Conservation (phyloP, 2,113 vertebrate species). For the Brachypteracias leptosomus region DNA sequence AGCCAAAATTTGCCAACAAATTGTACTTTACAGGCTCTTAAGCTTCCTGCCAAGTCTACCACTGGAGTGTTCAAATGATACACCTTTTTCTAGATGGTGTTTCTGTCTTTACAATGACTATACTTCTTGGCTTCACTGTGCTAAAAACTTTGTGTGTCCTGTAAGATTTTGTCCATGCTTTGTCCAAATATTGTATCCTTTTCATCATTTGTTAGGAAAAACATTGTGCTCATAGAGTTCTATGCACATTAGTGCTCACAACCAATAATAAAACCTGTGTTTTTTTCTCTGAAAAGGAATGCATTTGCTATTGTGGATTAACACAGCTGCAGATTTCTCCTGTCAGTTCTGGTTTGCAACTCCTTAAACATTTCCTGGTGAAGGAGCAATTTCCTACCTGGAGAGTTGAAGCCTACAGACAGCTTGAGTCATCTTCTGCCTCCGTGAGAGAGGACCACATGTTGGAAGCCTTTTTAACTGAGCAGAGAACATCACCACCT, state of each 20-base stretch:
- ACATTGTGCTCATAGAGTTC: accelerated
- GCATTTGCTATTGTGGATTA: neutral
- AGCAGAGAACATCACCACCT: neutral
- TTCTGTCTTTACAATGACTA: neutral
- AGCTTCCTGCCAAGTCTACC: neutral
- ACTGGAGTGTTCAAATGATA: neutral
- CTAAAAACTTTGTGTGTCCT: neutral
- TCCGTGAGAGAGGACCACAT: accelerated
- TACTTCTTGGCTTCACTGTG: accelerated
- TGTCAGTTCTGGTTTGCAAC: neutral
- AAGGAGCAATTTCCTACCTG: neutral
- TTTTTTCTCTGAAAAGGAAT: neutral
- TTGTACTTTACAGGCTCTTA: neutral
- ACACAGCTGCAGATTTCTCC: neutral
- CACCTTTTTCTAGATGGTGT: neutral
- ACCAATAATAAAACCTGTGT: accelerated
- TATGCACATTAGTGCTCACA: accelerated
- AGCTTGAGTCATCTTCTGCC: neutral
- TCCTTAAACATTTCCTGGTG: neutral
- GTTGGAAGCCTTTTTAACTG: neutral
- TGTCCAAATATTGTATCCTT: neutral
- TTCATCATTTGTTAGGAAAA: neutral
- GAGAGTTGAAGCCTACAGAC: neutral
- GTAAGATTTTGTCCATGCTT: neutral
- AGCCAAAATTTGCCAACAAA: neutral